Evolutionary conservation across 1,140 invertebrate genomes (phyloP), one percentile per base, ranked within the genome.

Genomic region (Cydia fagiglandana): DNA sequence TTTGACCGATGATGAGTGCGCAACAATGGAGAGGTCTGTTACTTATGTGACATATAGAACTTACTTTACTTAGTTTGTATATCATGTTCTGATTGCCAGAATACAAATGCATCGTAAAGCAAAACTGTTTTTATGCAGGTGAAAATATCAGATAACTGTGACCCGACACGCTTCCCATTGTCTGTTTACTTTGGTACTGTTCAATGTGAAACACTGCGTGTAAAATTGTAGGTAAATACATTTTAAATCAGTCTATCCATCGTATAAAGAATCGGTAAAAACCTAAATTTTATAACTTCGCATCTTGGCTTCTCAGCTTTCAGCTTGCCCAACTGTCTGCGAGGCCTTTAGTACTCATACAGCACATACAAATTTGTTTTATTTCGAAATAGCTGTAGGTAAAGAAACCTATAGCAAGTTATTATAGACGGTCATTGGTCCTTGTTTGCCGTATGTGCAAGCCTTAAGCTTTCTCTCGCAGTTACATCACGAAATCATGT

Each of bases 381-480:
- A 10, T 70, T 70, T n/a, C n/a, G 34, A 41, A 70, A 68, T 68
- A 38, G 28, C 66, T 28, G 20, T 66, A 66, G 64, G 12, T 66
- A 70, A 70, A 20, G n/a, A 6, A 34, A 68, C 64, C n/a, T 38
- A 61, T 61, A 24, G 17, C 56, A 68, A 68, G 10, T 28, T 13
- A 20, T 7, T 28, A 20, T 24, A 56, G 15, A 17, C 66, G 66
- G 66, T 70, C 66, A 45, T 70, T 70, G 66, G 66, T 70, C 66
- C 66, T 70, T 70, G 30, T 38, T 70, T 41, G 66, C 66, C 10
- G 66, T 7, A 17, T 45, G 17, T 38, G n/a, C 66, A 41, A 41
- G 17, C 30, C 66, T 70, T 70, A 61, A 61, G 38, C 66, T 70
- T 70, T 70, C 66, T 70, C 66, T 70, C n/a, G 66, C 66, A 38